Conservation (phyloP, 2,888 invertebrate genomes). For the Biston betularia region DNA sequence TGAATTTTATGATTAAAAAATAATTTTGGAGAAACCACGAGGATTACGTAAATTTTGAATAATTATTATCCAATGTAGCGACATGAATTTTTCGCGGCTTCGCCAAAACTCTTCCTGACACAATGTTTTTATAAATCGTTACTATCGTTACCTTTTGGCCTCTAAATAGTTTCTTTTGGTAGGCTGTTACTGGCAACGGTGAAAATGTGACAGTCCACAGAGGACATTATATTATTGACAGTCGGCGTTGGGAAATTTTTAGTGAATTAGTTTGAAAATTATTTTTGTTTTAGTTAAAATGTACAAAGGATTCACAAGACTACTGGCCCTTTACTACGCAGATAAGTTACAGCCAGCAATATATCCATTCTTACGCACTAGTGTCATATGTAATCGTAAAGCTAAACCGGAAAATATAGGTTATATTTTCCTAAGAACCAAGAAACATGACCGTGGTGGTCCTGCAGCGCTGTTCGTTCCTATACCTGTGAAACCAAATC, state of each 20-base stretch:
- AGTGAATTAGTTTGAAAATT: constrained; percentile 49
- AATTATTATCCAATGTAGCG: no score
- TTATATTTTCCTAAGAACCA: constrained; percentile 82
- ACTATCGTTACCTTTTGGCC: no score
- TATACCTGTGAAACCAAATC: constrained; percentile 90
- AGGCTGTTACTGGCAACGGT: not conserved
- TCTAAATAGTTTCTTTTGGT: no score
- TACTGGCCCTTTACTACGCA: constrained; percentile 70
- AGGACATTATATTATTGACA: no score
- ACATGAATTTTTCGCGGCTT: no score
- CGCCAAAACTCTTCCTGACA: no score
- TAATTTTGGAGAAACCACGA: no score
- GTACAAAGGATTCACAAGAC: constrained; percentile 80
- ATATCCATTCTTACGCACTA: constrained; percentile 67
- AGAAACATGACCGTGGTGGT: constrained; percentile 80
- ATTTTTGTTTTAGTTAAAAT: constrained; percentile 64
- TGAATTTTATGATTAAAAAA: no score
- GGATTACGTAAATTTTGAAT: no score
- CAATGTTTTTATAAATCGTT: no score
- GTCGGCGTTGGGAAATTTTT: constrained; percentile 57
- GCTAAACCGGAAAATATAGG: constrained; percentile 73
- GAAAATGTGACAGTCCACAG: constrained; percentile 35
- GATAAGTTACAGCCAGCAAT: constrained; percentile 73
- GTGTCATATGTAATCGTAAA: constrained; percentile 67
- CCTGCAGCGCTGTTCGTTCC: constrained; percentile 90